Percentiles rank a stretch among this genome's conserved stretches.
phyloP scores from a whole-genome alignment of 2,113 vertebrate genomes.

The Progne subis region DNA sequence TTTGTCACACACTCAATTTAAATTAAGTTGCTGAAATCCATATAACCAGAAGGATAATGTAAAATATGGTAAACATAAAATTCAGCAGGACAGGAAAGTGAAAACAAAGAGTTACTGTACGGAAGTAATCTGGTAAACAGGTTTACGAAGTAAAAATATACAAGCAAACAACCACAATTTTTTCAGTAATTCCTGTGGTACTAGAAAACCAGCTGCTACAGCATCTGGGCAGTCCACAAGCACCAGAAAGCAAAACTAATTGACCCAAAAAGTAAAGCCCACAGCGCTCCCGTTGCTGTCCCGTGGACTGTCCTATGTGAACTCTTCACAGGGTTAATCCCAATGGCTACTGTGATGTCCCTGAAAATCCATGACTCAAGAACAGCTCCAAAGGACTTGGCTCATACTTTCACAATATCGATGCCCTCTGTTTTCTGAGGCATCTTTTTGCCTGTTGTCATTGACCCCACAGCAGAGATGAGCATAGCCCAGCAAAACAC shows the following conservation, averaged over 20 bases:
- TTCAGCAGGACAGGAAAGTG: neutral
- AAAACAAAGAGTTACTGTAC: neutral
- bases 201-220: neutral
- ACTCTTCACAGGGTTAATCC: neutral
- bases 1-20: neutral
- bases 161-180: neutral
- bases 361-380: neutral
- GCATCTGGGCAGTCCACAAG: neutral
- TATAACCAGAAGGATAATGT: neutral
- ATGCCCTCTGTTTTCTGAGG: neutral
- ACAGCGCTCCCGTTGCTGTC: neutral
- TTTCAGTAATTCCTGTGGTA: neutral
- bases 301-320: neutral
- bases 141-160: neutral
- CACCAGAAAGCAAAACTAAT: neutral
- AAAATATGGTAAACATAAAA: neutral
- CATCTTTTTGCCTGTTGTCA: neutral
- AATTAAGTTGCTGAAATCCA: neutral
- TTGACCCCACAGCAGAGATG: neutral
- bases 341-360: neutral
- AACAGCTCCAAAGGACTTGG: neutral
- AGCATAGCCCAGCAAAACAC: neutral
- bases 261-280: neutral
- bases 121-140: neutral
- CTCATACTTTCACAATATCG: accelerated